These are phyloP conservation scores for Progne subis DNA, from an alignment of 2,113 vertebrate genomes.

Conservation along the genomic window DNA sequence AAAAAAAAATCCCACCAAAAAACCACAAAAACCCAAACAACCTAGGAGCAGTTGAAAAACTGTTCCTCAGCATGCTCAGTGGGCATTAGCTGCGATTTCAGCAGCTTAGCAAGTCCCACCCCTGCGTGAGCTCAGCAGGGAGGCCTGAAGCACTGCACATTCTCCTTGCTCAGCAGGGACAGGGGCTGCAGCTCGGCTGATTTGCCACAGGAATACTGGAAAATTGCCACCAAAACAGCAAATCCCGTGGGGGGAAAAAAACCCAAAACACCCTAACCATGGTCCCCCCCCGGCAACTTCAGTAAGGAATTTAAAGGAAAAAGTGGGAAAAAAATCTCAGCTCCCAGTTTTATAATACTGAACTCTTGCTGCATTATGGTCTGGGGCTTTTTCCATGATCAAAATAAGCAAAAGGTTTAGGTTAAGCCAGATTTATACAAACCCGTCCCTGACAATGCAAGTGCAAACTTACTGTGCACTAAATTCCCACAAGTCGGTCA, in stretches of 20 bases:
- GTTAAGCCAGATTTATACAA: not conserved
- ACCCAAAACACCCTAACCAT: not conserved
- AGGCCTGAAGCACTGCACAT: slow-evolving; percentile 40
- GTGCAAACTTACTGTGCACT: not conserved
- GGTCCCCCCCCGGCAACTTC: not conserved
- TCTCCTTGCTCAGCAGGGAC: slow-evolving; percentile 53
- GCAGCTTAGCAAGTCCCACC: slow-evolving; percentile 57
- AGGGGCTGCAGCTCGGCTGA: not conserved
- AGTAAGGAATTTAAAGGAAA: not conserved
- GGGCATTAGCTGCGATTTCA: slow-evolving; percentile 44
- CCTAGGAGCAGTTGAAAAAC: slow-evolving; percentile 15
- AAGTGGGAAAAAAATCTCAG: not conserved
- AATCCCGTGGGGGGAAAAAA: not conserved
- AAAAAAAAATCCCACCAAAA: no score
- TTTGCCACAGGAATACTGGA: slow-evolving; percentile 52
- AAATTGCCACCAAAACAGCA: slow-evolving; percentile 55
- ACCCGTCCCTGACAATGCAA: not conserved
- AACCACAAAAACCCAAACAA: not conserved
- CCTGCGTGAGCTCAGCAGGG: not conserved
- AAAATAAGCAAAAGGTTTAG: not conserved
- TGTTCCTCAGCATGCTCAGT: slow-evolving; percentile 44
- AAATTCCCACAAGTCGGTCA: not conserved
- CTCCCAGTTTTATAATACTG: not conserved
- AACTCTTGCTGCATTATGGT: not conserved
- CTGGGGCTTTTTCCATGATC: not conserved